phyloP scores from a whole-genome alignment of 2,113 vertebrate genomes.

The Phrynocephalus versicolor region DNA sequence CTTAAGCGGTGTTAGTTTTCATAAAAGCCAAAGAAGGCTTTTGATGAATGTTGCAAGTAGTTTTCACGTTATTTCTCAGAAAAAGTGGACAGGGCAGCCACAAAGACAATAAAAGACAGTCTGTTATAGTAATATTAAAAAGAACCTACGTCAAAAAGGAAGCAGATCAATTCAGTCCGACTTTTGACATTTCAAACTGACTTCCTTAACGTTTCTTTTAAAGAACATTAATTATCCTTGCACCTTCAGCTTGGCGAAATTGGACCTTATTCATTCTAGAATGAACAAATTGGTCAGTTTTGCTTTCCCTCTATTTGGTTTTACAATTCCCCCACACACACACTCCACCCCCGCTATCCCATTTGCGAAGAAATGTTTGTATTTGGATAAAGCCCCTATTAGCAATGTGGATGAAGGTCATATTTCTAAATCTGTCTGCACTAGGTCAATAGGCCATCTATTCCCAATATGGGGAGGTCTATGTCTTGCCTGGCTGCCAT shows the following conservation, averaged over 20 bases:
- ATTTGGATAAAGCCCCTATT: not conserved
- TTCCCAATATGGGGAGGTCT: not conserved
- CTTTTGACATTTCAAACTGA: not conserved
- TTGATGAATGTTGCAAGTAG: slow-evolving; percentile 34
- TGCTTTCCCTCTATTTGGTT: not conserved
- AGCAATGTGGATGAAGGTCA: not conserved
- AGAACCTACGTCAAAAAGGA: slow-evolving; percentile 38
- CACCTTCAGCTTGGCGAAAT: not conserved
- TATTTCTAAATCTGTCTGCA: not conserved
- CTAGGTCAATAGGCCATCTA: not conserved
- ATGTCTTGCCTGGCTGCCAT: too few species aligned
- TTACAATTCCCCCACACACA: not conserved
- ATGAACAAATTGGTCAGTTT: not conserved
- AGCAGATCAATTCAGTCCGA: not conserved
- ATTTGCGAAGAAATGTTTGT: not conserved
- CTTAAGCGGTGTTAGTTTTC: slow-evolving; percentile 45
- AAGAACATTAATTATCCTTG: not conserved
- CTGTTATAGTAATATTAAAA: slow-evolving; percentile 26
- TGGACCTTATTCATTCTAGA: not conserved
- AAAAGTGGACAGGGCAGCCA: not conserved
- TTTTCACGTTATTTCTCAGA: slow-evolving; percentile 41
- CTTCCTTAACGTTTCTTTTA: not conserved
- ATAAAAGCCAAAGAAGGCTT: slow-evolving; percentile 1
- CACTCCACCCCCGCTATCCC: not conserved
- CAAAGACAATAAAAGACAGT: slow-evolving; percentile 5